Percentiles rank a stretch among this genome's conserved stretches.
phyloP scores from a whole-genome alignment of 2,797 vertebrate species.

The Acipenser transmontanus region DNA sequence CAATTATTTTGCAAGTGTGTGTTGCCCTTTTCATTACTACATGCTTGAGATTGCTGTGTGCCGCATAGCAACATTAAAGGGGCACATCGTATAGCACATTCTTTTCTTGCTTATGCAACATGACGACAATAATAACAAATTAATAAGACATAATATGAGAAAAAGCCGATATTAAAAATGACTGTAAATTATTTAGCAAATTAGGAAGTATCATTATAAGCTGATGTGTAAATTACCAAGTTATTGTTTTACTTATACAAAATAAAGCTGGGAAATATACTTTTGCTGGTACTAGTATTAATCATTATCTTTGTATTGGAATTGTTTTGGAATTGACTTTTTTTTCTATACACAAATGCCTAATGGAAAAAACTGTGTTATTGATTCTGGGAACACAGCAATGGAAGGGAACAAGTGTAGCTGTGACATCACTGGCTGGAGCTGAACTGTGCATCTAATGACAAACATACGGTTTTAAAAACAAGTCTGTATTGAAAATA shows the following conservation, averaged over 20 bases:
- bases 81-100: neutral
- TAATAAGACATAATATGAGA: too few relatives aligned
- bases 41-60: slow-evolving; percentile 8
- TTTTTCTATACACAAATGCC: neutral
- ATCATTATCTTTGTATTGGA: too few relatives aligned
- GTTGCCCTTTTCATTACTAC: slow-evolving; percentile 7
- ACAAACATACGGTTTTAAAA: too few relatives aligned
- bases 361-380: slow-evolving; percentile 7
- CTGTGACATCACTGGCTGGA: slow-evolving; percentile 13
- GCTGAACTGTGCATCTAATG: neutral
- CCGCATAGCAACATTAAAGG: slow-evolving; percentile 8
- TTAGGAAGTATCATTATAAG: too few relatives aligned
- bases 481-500: too few relatives aligned
- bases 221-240: too few relatives aligned
- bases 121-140: neutral
- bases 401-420: neutral
- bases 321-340: too few relatives aligned
- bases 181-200: too few relatives aligned
- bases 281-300: too few relatives aligned
- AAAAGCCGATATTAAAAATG: too few relatives aligned
- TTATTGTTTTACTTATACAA: too few relatives aligned
- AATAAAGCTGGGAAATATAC: too few relatives aligned
- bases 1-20: slow-evolving; percentile 20
- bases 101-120: neutral
- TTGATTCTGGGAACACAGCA: slow-evolving; percentile 4